Base-by-base conservation (phyloP, 2,113 vertebrate species). In the Steatornis caripensis region DNA sequence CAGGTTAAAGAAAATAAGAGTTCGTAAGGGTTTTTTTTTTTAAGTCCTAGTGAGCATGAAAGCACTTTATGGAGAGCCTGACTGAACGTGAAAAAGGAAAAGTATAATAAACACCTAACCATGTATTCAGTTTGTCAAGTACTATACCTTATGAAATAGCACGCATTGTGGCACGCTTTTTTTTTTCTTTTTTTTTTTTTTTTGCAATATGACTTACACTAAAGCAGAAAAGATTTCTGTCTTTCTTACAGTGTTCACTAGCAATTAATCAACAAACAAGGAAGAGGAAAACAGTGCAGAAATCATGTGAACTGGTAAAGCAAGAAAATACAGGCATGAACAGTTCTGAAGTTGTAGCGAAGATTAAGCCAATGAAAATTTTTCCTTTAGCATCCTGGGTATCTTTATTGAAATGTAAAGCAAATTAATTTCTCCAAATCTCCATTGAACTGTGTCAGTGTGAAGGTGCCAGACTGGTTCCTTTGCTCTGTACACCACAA, bases 1-100 rank as follows among this genome's bases (percentile, higher is more conserved):
- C 80, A 95, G 68, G 23, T 91, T 72, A 95, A 84, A 64, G 58
- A 89, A 95, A 95, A 79, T 83, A 89, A 8, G n/a, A 84, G 26
- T 53, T 79, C 7, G 1, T 21, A 48, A 19, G 43, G 22, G 12
- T 14, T 76, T 62, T 39, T 69, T 74, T 89, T 54, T 95, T 71
- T 72, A 62, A 81, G 72, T 96, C 64, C 75, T 90, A 58, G 37
- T 75, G 60, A 84, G 51, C 5, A 4, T 66, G 61, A 92, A 95
- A 93, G 86, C 13, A 37, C 29, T 94, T 96, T 58, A 83, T 39
- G 55, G 36, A 83, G 86, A 93, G 37, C 30, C 80, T 91, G 41
- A 96, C 69, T 87, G 69, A 96, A 94, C 46, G 71, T 87, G 57
- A 95, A 93, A 89, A 58, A 55, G 29, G 17, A 76, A 53, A 71